These are phyloP conservation scores for Chloebia gouldiae DNA, from an alignment of 2,113 vertebrate species.

Conservation along the genomic window DNA sequence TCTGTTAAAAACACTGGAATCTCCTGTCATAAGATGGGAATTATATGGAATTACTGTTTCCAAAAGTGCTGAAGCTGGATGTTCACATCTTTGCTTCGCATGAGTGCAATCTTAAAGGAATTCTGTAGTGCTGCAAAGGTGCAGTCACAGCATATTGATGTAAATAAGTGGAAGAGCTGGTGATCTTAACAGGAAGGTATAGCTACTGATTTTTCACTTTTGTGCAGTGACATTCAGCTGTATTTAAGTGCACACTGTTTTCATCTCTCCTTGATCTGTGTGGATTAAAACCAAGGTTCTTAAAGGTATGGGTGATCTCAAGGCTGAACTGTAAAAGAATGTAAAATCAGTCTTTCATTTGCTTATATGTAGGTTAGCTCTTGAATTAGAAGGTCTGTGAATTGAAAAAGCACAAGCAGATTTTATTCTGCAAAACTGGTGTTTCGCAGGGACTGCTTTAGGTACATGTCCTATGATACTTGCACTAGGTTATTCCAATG, in stretches of 20 bases:
- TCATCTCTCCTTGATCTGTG: neutral
- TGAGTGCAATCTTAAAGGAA: neutral
- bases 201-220: neutral
- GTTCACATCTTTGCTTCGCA: neutral
- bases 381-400: neutral
- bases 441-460: neutral
- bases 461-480: neutral
- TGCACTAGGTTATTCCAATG: accelerated
- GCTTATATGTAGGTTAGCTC: neutral
- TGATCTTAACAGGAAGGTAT: neutral
- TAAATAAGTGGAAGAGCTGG: neutral
- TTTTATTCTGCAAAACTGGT: neutral
- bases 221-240: neutral
- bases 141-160: neutral
- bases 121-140: neutral
- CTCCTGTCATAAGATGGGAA: neutral
- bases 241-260: neutral
- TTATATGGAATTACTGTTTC: neutral
- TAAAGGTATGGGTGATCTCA: neutral
- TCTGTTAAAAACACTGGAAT: neutral
- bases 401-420: neutral
- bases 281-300: neutral
- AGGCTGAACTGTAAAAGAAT: neutral
- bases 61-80: neutral
- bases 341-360: neutral